Conservation (phyloP, 1,140 invertebrate species). For the Drosophila insularis region DNA sequence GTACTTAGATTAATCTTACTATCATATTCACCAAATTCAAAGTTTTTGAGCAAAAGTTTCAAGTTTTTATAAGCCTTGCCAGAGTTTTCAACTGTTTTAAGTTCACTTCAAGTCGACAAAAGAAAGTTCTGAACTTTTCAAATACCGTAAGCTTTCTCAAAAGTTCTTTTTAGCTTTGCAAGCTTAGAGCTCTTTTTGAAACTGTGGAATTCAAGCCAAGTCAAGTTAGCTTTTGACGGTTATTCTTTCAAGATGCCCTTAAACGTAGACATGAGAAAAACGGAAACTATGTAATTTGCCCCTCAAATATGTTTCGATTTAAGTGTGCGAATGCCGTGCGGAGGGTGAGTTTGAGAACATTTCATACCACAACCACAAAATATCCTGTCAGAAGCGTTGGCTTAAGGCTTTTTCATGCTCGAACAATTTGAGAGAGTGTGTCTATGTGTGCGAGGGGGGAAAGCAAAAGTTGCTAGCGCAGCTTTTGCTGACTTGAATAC, state of each 20-base stretch:
- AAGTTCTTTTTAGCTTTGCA: slow-evolving; percentile 2
- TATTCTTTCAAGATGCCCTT: neutral
- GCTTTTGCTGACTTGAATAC: slow-evolving; percentile 39
- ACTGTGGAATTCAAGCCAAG: neutral
- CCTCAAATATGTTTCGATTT: neutral
- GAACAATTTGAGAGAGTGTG: neutral
- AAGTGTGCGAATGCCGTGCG: neutral
- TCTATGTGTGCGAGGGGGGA: slow-evolving; percentile 4
- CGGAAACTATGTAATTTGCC: neutral
- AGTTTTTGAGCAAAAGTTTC: neutral
- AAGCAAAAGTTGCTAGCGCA: slow-evolving; percentile 33
- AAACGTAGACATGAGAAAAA: too few relatives aligned
- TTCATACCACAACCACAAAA: neutral
- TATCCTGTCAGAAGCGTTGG: neutral
- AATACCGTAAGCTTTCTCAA: neutral
- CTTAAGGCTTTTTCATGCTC: slow-evolving; percentile 15
- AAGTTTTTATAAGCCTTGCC: neutral
- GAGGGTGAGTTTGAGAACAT: neutral
- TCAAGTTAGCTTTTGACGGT: neutral
- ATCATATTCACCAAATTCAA: neutral
- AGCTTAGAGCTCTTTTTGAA: neutral
- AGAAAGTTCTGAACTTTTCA: neutral
- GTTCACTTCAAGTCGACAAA: neutral
- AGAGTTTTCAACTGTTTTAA: neutral
- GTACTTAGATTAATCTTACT: neutral